These are phyloP conservation scores for Protonibea diacanthus DNA, from an alignment of 2,797 vertebrate species.

Conservation along the genomic window DNA sequence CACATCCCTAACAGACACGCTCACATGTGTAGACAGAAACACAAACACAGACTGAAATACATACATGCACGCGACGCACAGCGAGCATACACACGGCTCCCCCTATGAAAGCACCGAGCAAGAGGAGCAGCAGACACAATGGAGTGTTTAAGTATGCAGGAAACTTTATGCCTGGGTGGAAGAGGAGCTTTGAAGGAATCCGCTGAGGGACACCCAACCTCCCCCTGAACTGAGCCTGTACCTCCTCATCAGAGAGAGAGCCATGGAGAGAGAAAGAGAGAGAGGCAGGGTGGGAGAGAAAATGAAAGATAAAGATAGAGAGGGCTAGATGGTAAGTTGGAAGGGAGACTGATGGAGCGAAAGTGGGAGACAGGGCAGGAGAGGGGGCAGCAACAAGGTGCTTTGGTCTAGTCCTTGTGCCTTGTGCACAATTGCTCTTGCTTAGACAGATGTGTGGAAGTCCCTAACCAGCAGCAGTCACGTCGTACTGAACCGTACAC, in stretches of 20 bases:
- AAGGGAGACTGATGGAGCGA: constrained; percentile 48
- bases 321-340: constrained; percentile 45
- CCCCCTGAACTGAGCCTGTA: constrained; percentile 80
- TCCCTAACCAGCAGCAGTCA: constrained; percentile 65
- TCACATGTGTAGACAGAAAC: constrained; percentile 9
- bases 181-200: constrained; percentile 83
- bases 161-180: constrained; percentile 82
- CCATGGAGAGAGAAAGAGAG: constrained; percentile 2
- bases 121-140: constrained; percentile 76
- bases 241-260: constrained; percentile 75
- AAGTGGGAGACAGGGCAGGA: constrained; percentile 31
- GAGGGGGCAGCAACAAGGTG: constrained; percentile 53
- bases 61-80: constrained; percentile 55
- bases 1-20: constrained; percentile 27
- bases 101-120: constrained; percentile 56
- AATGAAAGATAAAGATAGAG: constrained; percentile 49
- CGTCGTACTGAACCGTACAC: constrained; percentile 38
- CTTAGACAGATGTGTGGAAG: constrained; percentile 58
- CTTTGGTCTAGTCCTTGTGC: constrained; percentile 41
- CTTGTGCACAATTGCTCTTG: constrained; percentile 58
- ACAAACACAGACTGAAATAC: constrained; percentile 43
- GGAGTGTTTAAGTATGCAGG: constrained; percentile 82
- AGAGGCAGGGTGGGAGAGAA: constrained; percentile 9
- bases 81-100: constrained; percentile 39
- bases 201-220: constrained; percentile 83